Percentiles rank a stretch among this genome's conserved stretches.
phyloP scores from a whole-genome alignment of 2,113 vertebrate genomes.

The Mesoclemmys tuberculata region DNA sequence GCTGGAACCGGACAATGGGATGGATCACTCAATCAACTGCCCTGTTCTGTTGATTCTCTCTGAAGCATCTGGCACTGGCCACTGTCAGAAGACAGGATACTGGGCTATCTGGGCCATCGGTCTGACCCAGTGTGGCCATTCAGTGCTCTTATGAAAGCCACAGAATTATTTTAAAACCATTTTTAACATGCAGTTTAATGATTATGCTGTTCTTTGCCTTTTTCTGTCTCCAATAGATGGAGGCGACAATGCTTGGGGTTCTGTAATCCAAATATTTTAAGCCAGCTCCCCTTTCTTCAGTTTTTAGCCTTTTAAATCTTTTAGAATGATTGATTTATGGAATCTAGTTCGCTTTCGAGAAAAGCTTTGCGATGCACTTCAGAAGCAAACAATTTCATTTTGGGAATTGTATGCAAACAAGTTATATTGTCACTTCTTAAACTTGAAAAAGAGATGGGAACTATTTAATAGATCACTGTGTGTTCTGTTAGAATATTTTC shows the following conservation, averaged over 20 bases:
- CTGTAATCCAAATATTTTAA: neutral
- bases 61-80: too few relatives aligned
- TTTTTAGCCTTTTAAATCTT: neutral
- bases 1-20: too few relatives aligned
- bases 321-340: neutral
- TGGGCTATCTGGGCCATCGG: too few relatives aligned
- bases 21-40: too few relatives aligned
- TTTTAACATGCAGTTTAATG: neutral
- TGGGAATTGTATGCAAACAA: neutral
- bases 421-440: neutral
- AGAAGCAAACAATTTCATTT: neutral
- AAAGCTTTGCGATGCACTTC: neutral
- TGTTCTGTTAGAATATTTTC: neutral
- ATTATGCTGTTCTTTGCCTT: neutral
- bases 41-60: too few relatives aligned
- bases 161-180: neutral
- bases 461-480: neutral
- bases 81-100: too few relatives aligned
- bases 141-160: neutral
- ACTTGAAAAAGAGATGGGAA: neutral
- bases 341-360: neutral
- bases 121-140: neutral
- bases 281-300: neutral
- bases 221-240: neutral
- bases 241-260: neutral